Base-by-base conservation (phyloP, 2,888 invertebrate genomes). In the Tridacna gigas region DNA sequence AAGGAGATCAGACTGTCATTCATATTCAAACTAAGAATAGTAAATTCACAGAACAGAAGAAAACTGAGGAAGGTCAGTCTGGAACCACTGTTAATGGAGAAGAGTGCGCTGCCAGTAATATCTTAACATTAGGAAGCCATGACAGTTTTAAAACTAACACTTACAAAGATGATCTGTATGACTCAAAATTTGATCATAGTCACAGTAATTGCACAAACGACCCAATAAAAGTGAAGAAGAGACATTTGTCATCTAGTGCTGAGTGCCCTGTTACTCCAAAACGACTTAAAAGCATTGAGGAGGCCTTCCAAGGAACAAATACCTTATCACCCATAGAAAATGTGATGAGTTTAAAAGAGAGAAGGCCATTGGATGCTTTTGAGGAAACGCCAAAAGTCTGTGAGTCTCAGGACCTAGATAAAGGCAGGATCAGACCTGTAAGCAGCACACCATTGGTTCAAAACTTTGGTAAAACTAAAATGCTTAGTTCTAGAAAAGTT, bases 171-270 rank as follows among this genome's bases (percentile, higher is more conserved):
- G 37, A 37, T 7, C 37, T 4, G 7, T 7, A 37, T 37, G 37
- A 37, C 37, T 37, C 37, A 37, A 37, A 37, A 37, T 37, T 37
- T 37, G 37, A 37, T 37, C 37, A 37, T 37, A 37, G 37, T 7
- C 37, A 37, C 3, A 37, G 7, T 37, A 37, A 2, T 37, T 7
- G 7, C 37, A 37, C 37, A 37, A 4, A 37, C 37, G 7, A 37
- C 37, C 37, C 7, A 4, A 37, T 56, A 20, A 56, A 20, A 5
- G 1, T 3, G n/a, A 71, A 71, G 18, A 71, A 71, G 51, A 71
- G 71, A 25, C 48, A 71, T 20, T 51, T 71, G 25, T 71, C 71
- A 47, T 71, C 51, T 15, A 71, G 51, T 51, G 71, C 71, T 71
- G 71, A 71, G n/a, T 5, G 18, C 22, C 51, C 48, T 25, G 51